phyloP scores from a whole-genome alignment of 2,113 vertebrate species.

The Ellobius talpinus region DNA sequence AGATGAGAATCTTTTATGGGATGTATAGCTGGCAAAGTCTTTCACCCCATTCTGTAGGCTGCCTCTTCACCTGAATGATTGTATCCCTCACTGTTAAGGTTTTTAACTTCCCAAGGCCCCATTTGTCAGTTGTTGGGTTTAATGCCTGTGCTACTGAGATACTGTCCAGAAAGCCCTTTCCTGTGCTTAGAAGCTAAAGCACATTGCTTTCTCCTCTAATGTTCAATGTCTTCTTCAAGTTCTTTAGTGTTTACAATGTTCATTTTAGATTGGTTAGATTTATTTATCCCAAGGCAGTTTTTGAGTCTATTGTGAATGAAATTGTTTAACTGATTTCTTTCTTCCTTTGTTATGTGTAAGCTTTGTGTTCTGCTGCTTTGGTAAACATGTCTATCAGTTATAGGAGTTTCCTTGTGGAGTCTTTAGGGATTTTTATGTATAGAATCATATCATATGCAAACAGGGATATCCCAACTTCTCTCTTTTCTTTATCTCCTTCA shows the following conservation, averaged over 20 bases:
- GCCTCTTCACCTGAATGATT: not conserved
- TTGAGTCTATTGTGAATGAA: not conserved
- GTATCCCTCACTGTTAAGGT: not conserved
- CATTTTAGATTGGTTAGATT: not conserved
- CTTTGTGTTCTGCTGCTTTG: not conserved
- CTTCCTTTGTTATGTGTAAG: not conserved
- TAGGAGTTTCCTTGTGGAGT: not conserved
- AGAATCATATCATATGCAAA: not conserved
- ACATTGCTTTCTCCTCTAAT: not conserved
- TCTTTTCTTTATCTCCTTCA: not conserved
- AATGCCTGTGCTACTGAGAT: not conserved
- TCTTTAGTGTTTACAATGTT: not conserved
- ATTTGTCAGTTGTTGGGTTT: not conserved
- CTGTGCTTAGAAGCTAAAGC: not conserved
- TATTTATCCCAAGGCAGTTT: not conserved
- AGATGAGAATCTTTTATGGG: not conserved
- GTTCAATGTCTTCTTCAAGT: not conserved
- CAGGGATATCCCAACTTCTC: not conserved
- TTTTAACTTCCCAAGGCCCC: not conserved
- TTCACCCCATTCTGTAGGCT: not conserved
- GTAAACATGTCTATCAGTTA: not conserved
- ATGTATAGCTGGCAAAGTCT: too few relatives aligned
- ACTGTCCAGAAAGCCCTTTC: not conserved
- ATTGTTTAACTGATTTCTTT: not conserved
- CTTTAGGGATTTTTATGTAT: not conserved